phyloP scores from a whole-genome alignment of 2,113 vertebrate species.

The Oncorhynchus kisutch region DNA sequence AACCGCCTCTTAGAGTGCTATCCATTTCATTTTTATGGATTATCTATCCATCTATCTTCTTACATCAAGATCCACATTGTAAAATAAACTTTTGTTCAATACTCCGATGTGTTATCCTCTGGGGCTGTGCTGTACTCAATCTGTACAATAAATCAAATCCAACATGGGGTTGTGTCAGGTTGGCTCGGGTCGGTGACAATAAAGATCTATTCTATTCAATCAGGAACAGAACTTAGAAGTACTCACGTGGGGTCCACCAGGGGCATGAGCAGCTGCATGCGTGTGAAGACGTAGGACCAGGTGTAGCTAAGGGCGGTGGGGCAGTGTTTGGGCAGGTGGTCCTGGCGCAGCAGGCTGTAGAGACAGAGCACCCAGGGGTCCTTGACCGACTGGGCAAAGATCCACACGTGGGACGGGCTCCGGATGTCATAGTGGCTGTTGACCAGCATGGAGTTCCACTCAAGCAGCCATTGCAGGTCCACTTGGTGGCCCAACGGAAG shows the following conservation, averaged over 20 bases:
- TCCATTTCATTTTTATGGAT: no score
- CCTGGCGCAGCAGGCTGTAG: slow-evolving; percentile 93
- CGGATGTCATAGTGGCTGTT: slow-evolving; percentile 94
- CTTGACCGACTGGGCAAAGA: slow-evolving; percentile 94
- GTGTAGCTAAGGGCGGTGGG: slow-evolving; percentile 93
- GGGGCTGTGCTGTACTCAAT: no score
- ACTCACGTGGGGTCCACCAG: slow-evolving; percentile 93
- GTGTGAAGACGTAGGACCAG: slow-evolving; percentile 94
- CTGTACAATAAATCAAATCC: not conserved
- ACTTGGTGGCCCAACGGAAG: slow-evolving; percentile 84
- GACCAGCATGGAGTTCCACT: slow-evolving; percentile 90
- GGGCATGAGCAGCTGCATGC: slow-evolving; percentile 92
- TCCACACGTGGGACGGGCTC: slow-evolving; percentile 97
- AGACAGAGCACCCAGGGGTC: slow-evolving; percentile 97
- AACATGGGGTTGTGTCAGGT: not conserved
- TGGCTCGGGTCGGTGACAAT: not conserved
- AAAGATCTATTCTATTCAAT: not conserved
- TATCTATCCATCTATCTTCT: no score
- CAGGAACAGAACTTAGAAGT: not conserved
- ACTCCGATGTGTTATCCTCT: no score
- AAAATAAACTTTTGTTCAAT: no score
- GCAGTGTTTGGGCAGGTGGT: slow-evolving; percentile 92
- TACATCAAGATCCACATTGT: no score
- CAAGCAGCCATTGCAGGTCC: slow-evolving; percentile 95
- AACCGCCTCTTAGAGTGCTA: no score